Evolutionary conservation across 2,888 invertebrate genomes (phyloP), one percentile per base, ranked within the genome.

Genomic region (Scrobipalpa atriplicella): DNA sequence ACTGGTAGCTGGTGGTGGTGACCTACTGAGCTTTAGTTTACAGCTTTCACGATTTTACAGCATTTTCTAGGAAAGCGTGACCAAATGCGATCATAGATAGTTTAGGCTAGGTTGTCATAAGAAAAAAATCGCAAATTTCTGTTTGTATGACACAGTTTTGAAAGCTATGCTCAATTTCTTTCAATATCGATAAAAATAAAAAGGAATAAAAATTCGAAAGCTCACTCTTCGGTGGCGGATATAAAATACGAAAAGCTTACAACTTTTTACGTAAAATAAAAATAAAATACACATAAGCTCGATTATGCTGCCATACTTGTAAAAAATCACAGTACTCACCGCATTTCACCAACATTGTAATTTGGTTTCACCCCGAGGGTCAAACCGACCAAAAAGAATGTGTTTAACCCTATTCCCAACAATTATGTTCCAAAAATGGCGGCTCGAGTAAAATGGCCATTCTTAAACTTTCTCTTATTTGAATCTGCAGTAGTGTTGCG

Each of bases 401-500:
- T 70, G 69, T 64, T 69, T 75, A 79, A 79, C 80, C 81, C 72
- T 75, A 74, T 82, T 79, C 69, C 70, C 73, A 67, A 72, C 77
- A 82, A 83, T 83, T 84, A 83, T 82, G 77, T 68, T 75, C 82
- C 82, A 76, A 79, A 81, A 79, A 78, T 73, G 77, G 80, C 70
- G 75, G 70, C 73, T 73, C 75, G 72, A 70, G 73, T 75, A 77
- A 77, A 75, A 68, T 66, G 64, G 75, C 70, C 75, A 78, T 77
- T 56, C 21, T 21, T 73, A 73, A 70, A 75, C 78, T 81, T 78
- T 83, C 80, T 76, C 79, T 62, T 70, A 72, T 76, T 80, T 83
- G 79, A 78, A 71, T n/a, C 36, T 38, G 36, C 7, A 63, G 70
- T 81, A 81, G 81, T 72, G 73, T 56, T 67, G 66, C 13, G 54